phyloP scores from a whole-genome alignment of 2,113 vertebrate species.

The Astur gentilis region DNA sequence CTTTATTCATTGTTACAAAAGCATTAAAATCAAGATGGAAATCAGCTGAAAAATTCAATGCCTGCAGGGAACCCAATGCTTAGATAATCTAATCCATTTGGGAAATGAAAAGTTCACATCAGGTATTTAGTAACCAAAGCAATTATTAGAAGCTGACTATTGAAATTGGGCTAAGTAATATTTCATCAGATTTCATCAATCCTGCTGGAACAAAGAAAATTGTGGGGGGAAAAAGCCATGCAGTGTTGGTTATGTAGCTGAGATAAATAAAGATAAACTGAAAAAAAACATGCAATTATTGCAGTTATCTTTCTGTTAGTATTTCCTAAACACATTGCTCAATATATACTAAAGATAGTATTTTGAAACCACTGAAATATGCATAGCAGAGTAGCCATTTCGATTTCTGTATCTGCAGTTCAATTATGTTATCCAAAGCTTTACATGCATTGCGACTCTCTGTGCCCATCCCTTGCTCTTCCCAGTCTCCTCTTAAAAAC shows the following conservation, averaged over 20 bases:
- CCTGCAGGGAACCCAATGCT: neutral
- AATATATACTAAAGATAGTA: neutral
- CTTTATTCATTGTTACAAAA: constrained; percentile 53
- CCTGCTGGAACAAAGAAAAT: neutral
- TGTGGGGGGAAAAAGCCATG: neutral
- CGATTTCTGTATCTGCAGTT: neutral
- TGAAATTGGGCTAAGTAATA: constrained; percentile 28
- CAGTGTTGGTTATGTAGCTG: neutral
- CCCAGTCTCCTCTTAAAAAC: neutral
- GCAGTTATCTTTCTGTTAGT: neutral
- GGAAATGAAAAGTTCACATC: constrained; percentile 27
- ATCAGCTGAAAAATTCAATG: constrained; percentile 19
- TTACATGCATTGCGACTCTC: rapidly evolving
- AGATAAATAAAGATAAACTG: neutral
- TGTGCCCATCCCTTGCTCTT: neutral
- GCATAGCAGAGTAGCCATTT: neutral
- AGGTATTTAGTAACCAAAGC: constrained; percentile 64
- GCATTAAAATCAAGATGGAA: constrained; percentile 54
- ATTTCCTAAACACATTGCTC: neutral
- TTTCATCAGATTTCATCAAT: constrained; percentile 21
- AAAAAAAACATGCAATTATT: neutral
- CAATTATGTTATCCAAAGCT: neutral
- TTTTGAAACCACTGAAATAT: neutral
- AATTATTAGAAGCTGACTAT: constrained; percentile 51
- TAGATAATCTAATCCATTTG: constrained; percentile 28